Percentiles rank a stretch among this genome's conserved stretches.
These are phyloP conservation scores for Pectinophora gossypiella DNA, from an alignment of 1,140 invertebrate genomes.

Conservation along the genomic window DNA sequence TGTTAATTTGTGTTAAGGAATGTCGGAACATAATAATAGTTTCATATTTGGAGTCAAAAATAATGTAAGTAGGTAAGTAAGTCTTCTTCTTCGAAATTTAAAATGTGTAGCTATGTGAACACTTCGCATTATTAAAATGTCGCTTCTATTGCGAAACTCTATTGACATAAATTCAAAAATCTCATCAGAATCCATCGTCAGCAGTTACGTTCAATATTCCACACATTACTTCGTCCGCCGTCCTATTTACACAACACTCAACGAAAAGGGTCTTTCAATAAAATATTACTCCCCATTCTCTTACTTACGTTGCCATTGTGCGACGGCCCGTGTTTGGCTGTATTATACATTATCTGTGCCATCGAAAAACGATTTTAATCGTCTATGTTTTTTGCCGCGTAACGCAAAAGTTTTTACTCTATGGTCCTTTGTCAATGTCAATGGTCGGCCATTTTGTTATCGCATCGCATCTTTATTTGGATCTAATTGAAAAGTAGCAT, in stretches of 20 bases:
- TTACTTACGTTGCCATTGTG: slow-evolving; percentile 54
- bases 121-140: too few relatives aligned
- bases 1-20: too few relatives aligned
- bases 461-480: slow-evolving; percentile 40
- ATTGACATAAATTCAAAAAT: slow-evolving; percentile 1
- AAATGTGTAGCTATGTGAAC: too few relatives aligned
- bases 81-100: too few relatives aligned
- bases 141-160: not conserved
- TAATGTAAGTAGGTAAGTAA: too few relatives aligned
- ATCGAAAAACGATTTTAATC: slow-evolving; percentile 35
- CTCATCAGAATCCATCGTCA: slow-evolving; percentile 33
- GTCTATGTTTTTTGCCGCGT: slow-evolving; percentile 3
- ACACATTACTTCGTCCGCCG: slow-evolving; percentile 51
- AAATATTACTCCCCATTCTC: slow-evolving; percentile 66
- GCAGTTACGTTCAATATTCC: slow-evolving; percentile 41
- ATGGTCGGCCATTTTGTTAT: slow-evolving; percentile 63
- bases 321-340: slow-evolving; percentile 41
- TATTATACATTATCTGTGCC: slow-evolving; percentile 49
- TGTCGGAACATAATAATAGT: too few relatives aligned
- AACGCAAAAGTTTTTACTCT: not conserved
- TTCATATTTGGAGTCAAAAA: too few relatives aligned
- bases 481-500: slow-evolving; percentile 51
- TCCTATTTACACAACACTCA: slow-evolving; percentile 69
- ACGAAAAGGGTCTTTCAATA: slow-evolving; percentile 70
- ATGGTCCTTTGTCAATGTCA: slow-evolving; percentile 43